phyloP scores from a whole-genome alignment of 2,113 vertebrate species.

The Ochotona princeps region DNA sequence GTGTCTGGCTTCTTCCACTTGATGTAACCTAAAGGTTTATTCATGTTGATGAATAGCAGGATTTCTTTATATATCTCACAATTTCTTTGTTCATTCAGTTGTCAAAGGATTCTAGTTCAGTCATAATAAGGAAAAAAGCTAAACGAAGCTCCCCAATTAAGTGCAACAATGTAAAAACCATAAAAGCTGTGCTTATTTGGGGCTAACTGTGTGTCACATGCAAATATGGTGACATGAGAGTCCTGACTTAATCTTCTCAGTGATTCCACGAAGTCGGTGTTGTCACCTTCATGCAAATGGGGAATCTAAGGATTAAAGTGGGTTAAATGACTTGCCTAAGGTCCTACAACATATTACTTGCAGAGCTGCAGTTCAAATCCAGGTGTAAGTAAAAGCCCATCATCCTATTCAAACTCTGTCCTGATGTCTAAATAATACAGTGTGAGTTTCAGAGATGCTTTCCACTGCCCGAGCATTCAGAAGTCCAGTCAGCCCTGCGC shows the following conservation, averaged over 20 bases:
- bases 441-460: background rate
- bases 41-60: background rate
- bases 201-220: background rate
- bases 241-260: background rate
- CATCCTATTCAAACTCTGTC: background rate
- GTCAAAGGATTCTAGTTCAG: too few species aligned
- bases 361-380: background rate
- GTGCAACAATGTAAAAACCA: background rate
- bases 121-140: constrained; percentile 5
- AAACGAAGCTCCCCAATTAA: background rate
- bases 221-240: background rate
- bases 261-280: background rate
- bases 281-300: background rate
- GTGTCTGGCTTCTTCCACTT: background rate
- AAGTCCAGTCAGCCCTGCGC: background rate
- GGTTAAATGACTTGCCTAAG: background rate
- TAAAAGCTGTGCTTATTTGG: background rate
- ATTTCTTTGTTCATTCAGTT: background rate
- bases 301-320: background rate
- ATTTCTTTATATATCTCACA: background rate
- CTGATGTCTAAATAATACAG: background rate
- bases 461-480: background rate
- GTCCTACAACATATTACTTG: background rate
- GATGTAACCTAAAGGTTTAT: background rate
- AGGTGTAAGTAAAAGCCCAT: background rate